Conservation (phyloP, 2,113 vertebrate species). For the Stercorarius parasiticus region DNA sequence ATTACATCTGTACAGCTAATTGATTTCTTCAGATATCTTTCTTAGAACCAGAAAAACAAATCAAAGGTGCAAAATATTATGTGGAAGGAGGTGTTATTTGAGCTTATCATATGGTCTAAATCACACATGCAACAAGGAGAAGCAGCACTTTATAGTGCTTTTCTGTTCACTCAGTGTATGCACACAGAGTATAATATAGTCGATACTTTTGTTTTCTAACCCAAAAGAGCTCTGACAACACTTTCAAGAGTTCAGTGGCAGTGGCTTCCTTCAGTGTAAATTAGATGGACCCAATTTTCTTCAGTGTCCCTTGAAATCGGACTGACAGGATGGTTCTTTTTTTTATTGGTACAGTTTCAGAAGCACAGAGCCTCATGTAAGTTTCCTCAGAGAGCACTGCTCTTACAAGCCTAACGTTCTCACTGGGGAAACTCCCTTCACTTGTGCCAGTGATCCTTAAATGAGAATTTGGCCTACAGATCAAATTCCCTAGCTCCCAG, state of each 20-base stretch:
- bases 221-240: not conserved
- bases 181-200: not conserved
- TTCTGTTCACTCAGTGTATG: not conserved
- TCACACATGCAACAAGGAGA: not conserved
- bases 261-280: not conserved
- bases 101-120: not conserved
- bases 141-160: not conserved
- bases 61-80: not conserved
- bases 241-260: not conserved
- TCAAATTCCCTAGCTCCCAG: not conserved
- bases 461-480: not conserved
- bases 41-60: constrained; percentile 6
- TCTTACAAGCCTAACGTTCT: not conserved
- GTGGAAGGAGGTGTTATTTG: not conserved
- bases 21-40: not conserved
- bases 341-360: not conserved
- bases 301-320: not conserved
- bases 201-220: not conserved
- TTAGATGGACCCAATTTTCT: not conserved
- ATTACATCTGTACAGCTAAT: not conserved
- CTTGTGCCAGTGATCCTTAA: not conserved
- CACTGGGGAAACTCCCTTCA: not conserved
- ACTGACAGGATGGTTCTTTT: not conserved
- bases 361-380: not conserved
- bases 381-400: not conserved